phyloP scores from a whole-genome alignment of 1,140 invertebrate genomes.

The Drosophila trapezifrons region DNA sequence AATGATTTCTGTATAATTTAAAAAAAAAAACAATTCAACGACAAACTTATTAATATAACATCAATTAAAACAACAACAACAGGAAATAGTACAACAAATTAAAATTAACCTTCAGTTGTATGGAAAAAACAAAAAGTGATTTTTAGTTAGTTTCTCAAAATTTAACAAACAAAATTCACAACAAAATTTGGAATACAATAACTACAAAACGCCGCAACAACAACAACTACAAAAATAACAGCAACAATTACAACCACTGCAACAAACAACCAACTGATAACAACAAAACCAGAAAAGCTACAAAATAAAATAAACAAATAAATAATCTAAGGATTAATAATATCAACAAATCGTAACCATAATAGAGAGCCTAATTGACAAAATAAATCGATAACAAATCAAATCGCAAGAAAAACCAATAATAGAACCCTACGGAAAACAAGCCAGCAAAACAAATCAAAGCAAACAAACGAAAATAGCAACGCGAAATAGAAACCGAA shows the following conservation, averaged over 20 bases:
- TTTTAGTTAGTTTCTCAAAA: conserved; percentile 84
- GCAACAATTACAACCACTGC: conserved; percentile 49
- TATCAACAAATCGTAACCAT: conserved; percentile 45
- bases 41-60: conserved; percentile 40
- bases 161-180: conserved; percentile 84
- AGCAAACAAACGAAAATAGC: conserved; percentile 36
- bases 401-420: conserved; percentile 51
- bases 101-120: conserved; percentile 76
- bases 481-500: conserved; percentile 37
- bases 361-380: conserved; percentile 48
- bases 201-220: conserved; percentile 73
- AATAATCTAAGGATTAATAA: conserved; percentile 48
- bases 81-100: conserved; percentile 69
- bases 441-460: conserved; percentile 52
- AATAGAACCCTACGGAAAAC: conserved; percentile 62
- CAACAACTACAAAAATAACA: conserved; percentile 56
- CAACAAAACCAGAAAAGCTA: conserved; percentile 59
- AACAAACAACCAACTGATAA: conserved; percentile 63
- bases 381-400: conserved; percentile 51
- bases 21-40: conserved; percentile 59
- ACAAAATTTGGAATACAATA: conserved; percentile 83
- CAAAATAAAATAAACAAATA: conserved; percentile 39
- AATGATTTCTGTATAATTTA: conserved; percentile 59
- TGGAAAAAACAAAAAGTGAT: conserved; percentile 80
- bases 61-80: conserved; percentile 53